phyloP scores from a whole-genome alignment of 2,113 vertebrate species.

The Thoracochromis brauschi region DNA sequence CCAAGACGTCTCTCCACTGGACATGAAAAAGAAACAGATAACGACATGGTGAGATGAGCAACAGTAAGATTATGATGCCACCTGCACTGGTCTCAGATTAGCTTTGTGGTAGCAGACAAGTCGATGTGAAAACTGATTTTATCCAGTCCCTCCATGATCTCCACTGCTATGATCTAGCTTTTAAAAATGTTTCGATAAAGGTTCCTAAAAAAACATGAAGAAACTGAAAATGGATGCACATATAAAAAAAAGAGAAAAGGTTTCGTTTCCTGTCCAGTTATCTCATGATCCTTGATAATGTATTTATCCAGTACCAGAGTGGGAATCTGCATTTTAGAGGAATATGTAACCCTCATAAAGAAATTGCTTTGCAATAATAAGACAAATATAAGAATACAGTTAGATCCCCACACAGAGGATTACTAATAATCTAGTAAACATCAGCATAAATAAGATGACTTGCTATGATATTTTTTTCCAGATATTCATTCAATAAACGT shows the following conservation, averaged over 20 bases:
- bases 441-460: neutral
- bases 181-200: rapidly evolving
- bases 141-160: neutral
- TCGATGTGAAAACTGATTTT: neutral
- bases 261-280: rapidly evolving
- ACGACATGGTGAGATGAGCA: slow-evolving; percentile 13
- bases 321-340: neutral
- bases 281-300: neutral
- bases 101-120: neutral
- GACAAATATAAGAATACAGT: neutral
- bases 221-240: neutral
- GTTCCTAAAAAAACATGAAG: rapidly evolving
- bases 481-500: neutral
- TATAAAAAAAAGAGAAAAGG: neutral
- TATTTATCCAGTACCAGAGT: neutral
- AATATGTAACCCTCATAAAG: neutral
- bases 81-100: neutral
- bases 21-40: slow-evolving; percentile 81
- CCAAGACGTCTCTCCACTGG: slow-evolving; percentile 94
- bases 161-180: neutral
- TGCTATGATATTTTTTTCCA: neutral
- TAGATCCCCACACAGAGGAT: neutral
- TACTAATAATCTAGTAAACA: rapidly evolving
- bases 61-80: neutral
- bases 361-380: neutral